Percentiles rank a stretch among this genome's conserved stretches.
phyloP scores from a whole-genome alignment of 2,113 vertebrate species.

The Myrmophylax atrothorax region DNA sequence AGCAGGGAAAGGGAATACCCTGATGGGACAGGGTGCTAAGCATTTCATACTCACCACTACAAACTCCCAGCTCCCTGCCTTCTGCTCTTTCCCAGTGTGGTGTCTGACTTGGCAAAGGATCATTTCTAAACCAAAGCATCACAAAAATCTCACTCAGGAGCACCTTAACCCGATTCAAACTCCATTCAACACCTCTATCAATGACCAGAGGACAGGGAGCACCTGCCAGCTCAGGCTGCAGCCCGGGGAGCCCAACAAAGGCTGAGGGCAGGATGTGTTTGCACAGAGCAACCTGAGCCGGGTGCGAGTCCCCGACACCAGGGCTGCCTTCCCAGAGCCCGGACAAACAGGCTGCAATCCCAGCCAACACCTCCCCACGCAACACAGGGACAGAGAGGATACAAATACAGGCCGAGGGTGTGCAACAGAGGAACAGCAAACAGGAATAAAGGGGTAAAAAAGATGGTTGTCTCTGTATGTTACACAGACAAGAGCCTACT shows the following conservation, averaged over 20 bases:
- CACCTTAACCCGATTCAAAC: background rate
- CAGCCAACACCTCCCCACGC: background rate
- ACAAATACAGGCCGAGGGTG: background rate
- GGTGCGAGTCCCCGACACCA: background rate
- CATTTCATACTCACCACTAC: background rate
- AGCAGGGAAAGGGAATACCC: background rate
- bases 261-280: background rate
- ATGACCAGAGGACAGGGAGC: background rate
- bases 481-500: background rate
- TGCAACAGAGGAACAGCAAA: background rate
- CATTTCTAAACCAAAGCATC: background rate
- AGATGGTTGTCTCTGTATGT: background rate
- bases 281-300: background rate
- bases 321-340: background rate
- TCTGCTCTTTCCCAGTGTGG: fast-evolving
- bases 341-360: background rate
- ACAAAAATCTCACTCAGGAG: background rate
- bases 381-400: background rate
- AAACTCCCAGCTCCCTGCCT: background rate
- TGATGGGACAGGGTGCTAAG: background rate
- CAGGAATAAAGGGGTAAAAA: background rate
- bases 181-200: background rate
- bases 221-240: background rate
- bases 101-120: background rate
- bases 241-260: background rate